Base-by-base conservation (phyloP, 2,888 invertebrate species). In the Trissonchulus sp. region DNA sequence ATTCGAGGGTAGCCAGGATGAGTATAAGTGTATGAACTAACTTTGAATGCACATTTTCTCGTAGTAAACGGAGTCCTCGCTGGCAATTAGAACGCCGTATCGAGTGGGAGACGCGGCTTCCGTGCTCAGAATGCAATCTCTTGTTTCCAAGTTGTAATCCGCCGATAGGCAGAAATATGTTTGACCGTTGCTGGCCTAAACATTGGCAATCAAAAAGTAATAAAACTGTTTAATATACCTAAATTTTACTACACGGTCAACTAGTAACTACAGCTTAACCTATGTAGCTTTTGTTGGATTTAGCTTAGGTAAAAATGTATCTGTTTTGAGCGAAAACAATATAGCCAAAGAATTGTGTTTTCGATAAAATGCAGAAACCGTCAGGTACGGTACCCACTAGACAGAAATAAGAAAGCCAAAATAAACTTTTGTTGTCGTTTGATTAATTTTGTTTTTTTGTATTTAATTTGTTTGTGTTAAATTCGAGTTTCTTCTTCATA, bases 71-170 rank as follows among this genome's bases (percentile, higher is more conserved):
- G 1, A 34, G 33, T 74, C 65, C 33, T 38, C 48, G n/a, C 48
- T 74, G 15, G 38, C 36, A 1, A 1, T n/a, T 60, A 76, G 69
- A 23, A 76, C 63, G 37, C 76, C 76, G 33, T 1, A 3, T 15
- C 74, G 1, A 18, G 15, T 36, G 2, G 76, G 76, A 1, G 60
- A 68, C 1, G 76, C 73, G 1, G 76, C 76, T 23, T 76, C 76
- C 1, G 68, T 62, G 34, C 31, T 68, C 36, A 74, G 35, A 37
- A 71, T 36, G 62, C 76, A 76, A 2, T n/a, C 73, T 38, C 34
- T 30, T 1, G 15, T 34, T 65, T 68, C 62, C 33, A 35, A 28
- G 18, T 8, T n/a, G 37, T 76, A 76, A 48, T 76, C 76, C 8
- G 31, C 1, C 1, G 73, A 60, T 15, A 73, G 37, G 37, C 76